Evolutionary conservation across 2,113 vertebrate species (phyloP).

Genomic region (Aegotheles bennettii): DNA sequence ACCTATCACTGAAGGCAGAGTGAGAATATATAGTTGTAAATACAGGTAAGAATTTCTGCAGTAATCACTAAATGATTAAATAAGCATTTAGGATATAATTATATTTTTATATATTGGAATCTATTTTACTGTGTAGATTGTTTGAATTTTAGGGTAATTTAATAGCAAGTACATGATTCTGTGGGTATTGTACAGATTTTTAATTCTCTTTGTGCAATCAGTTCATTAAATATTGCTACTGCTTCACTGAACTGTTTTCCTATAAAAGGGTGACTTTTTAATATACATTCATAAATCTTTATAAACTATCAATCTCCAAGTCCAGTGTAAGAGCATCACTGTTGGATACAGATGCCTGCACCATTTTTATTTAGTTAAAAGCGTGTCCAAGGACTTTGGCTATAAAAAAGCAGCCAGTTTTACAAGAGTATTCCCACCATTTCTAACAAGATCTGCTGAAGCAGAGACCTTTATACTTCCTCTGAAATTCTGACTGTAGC

Average conservation of each 20-base stretch:
- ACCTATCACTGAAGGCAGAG: constrained; percentile 65
- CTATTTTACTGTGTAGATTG: neutral
- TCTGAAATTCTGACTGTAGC: neutral
- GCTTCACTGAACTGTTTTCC: neutral
- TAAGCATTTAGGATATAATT: neutral
- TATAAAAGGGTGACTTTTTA: neutral
- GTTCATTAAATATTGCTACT: neutral
- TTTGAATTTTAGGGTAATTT: neutral
- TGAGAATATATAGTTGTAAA: constrained; percentile 86
- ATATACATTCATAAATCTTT: neutral
- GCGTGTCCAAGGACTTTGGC: neutral
- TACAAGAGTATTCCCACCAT: neutral
- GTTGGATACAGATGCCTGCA: neutral
- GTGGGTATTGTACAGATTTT: neutral
- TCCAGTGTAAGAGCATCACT: neutral
- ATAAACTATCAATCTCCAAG: neutral
- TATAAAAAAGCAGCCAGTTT: neutral
- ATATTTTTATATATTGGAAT: neutral
- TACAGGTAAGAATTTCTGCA: constrained; percentile 78
- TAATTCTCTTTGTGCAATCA: neutral
- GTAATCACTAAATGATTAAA: neutral
- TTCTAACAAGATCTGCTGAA: neutral
- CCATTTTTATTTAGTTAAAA: neutral
- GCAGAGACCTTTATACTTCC: neutral
- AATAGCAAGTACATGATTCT: neutral